A percentile compares a stretch with the other conserved stretches of the same genome.
These are phyloP conservation scores for Drosophila buzzatii DNA, from an alignment of 2,888 invertebrate genomes.

Conservation along the genomic window DNA sequence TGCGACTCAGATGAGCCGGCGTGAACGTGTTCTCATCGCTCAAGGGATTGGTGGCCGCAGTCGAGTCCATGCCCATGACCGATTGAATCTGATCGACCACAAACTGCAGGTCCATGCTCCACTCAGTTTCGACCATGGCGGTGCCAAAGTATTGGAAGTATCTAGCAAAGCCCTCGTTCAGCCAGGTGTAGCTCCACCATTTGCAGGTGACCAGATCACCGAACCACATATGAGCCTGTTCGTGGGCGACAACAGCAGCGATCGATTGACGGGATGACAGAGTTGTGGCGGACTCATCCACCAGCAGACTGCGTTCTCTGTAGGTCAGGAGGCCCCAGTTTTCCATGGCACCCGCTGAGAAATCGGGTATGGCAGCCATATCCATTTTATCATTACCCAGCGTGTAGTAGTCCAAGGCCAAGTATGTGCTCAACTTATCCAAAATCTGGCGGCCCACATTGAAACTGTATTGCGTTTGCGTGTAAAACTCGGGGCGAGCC, in stretches of 20 bases:
- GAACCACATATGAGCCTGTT: conserved; percentile 89
- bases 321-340: conserved; percentile 96
- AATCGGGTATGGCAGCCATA: conserved; percentile 94
- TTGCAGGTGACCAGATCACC: conserved; percentile 87
- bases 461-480: conserved; percentile 89
- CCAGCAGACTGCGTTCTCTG: conserved; percentile 90
- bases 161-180: conserved; percentile 89
- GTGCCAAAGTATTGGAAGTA: conserved; percentile 90
- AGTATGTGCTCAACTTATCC: conserved; percentile 87
- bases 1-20: conserved; percentile 87
- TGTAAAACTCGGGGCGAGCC: conserved; percentile 89
- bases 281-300: conserved; percentile 87
- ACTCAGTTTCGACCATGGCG: conserved; percentile 86
- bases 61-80: conserved; percentile 88
- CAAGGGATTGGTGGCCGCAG: conserved; percentile 87
- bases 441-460: conserved; percentile 87
- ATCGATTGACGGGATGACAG: conserved; percentile 87
- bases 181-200: conserved; percentile 87
- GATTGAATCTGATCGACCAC: conserved; percentile 89
- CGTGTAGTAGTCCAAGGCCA: conserved; percentile 86
- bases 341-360: conserved; percentile 95
- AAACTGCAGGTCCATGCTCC: conserved; percentile 90
- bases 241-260: conserved; percentile 86
- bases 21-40: conserved; percentile 87
- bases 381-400: conserved; percentile 90